Evolutionary conservation across 2,888 invertebrate genomes (phyloP).

Genomic region (Perdita meconis): DNA sequence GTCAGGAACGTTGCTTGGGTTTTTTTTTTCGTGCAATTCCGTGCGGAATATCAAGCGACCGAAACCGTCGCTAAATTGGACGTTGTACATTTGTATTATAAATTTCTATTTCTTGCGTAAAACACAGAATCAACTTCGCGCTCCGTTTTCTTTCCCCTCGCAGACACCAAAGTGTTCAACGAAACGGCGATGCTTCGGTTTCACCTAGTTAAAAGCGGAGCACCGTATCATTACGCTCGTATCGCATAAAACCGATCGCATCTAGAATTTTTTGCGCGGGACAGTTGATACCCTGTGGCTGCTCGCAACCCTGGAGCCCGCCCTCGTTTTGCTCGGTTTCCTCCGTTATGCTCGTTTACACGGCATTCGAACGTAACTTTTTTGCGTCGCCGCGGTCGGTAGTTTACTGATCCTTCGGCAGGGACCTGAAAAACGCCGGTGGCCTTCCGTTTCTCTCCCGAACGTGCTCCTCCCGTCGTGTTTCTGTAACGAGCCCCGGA

Average conservation of each 20-base stretch:
- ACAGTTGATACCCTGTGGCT: background rate
- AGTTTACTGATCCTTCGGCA: constrained; percentile 36
- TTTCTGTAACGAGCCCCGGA: constrained; percentile 44
- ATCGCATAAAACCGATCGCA: background rate
- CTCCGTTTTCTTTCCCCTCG: too few species aligned
- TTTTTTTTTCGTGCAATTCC: constrained; percentile 1
- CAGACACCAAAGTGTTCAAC: too few species aligned
- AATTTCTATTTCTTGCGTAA: background rate
- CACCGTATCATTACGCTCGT: too few species aligned
- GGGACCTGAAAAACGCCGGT: constrained; percentile 26
- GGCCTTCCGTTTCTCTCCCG: constrained; percentile 42
- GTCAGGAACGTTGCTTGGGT: background rate
- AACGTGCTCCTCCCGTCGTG: constrained; percentile 25
- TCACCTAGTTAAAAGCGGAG: too few species aligned
- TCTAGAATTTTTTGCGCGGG: background rate
- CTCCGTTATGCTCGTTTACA: constrained; percentile 47
- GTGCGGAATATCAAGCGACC: background rate
- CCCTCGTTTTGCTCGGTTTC: constrained; percentile 3
- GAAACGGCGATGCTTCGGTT: too few species aligned
- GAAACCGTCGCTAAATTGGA: background rate
- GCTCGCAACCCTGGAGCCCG: background rate
- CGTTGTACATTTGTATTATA: background rate
- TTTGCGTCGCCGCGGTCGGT: constrained; percentile 15
- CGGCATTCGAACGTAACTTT: constrained; percentile 33
- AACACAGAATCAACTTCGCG: too few species aligned